These are phyloP conservation scores for Argentina silus DNA, from an alignment of 2,797 vertebrate species.

Conservation along the genomic window DNA sequence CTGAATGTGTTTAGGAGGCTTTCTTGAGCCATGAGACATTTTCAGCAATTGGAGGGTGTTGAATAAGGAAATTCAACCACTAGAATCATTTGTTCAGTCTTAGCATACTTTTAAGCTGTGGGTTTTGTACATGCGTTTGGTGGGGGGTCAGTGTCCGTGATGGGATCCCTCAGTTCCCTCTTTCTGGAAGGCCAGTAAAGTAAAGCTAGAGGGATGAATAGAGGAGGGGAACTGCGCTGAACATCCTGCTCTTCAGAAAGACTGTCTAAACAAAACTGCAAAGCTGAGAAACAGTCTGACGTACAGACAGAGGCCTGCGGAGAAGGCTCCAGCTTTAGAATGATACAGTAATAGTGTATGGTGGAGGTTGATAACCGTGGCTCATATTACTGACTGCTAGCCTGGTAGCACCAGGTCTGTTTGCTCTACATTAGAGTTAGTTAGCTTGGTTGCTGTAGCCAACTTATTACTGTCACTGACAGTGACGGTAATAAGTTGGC, in stretches of 20 bases:
- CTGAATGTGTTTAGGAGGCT: constrained; percentile 7
- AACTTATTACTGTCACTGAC: too few species aligned
- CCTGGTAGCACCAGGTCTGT: too few species aligned
- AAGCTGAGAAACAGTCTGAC: constrained; percentile 32
- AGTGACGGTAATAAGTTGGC: too few species aligned
- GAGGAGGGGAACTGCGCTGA: constrained; percentile 55
- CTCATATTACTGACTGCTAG: background rate
- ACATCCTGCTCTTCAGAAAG: constrained; percentile 51
- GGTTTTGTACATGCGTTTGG: constrained; percentile 27
- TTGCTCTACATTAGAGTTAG: too few species aligned
- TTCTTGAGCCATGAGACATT: too few species aligned
- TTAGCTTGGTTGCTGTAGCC: too few species aligned
- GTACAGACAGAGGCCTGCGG: constrained; percentile 32
- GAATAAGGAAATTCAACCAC: background rate
- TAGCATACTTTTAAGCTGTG: background rate
- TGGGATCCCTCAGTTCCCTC: constrained; percentile 17
- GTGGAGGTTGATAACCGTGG: background rate
- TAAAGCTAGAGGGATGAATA: constrained; percentile 51
- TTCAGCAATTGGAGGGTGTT: background rate
- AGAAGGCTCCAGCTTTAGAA: constrained; percentile 35
- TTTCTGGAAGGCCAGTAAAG: constrained; percentile 38
- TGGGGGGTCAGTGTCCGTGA: constrained; percentile 32
- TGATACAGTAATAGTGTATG: constrained; percentile 1
- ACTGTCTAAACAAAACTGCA: constrained; percentile 52
- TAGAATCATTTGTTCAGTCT: background rate